Conservation (phyloP, 2,113 vertebrate genomes). For the Scopus umbretta region DNA sequence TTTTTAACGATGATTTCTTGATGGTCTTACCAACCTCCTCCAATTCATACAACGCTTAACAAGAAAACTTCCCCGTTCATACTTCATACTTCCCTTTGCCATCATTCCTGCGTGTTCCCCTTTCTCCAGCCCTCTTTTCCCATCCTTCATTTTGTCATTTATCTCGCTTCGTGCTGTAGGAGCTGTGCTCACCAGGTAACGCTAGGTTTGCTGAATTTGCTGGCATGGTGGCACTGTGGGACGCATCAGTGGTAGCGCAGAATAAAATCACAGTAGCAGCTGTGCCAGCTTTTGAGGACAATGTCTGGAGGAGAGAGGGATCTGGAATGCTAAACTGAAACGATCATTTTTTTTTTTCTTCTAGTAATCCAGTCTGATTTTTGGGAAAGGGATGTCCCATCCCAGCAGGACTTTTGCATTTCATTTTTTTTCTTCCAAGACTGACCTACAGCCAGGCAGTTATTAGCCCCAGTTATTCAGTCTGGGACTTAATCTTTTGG, state of each 20-base stretch:
- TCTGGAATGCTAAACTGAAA: not conserved
- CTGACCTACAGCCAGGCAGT: not conserved
- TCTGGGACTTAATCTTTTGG: not conserved
- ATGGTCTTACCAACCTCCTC: not conserved
- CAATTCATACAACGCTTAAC: not conserved
- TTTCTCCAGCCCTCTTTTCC: not conserved
- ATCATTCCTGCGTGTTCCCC: not conserved
- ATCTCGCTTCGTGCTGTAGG: not conserved
- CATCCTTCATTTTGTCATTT: not conserved
- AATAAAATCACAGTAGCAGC: not conserved
- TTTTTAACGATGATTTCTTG: conserved; percentile 22
- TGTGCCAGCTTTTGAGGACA: not conserved
- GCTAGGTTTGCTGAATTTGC: not conserved
- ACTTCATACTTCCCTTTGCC: not conserved
- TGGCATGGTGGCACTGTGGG: not conserved
- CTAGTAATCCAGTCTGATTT: not conserved
- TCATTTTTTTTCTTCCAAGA: not conserved
- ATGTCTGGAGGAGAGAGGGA: not conserved
- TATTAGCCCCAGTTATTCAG: not conserved
- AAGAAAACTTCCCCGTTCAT: not conserved
- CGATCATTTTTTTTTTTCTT: not conserved
- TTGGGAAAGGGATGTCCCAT: not conserved
- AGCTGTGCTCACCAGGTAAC: not conserved
- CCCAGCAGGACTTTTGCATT: not conserved
- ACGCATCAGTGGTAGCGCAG: not conserved